Evolutionary conservation across 2,888 invertebrate genomes (phyloP), one percentile per base, ranked within the genome.

Genomic region (Steromphala cineraria): DNA sequence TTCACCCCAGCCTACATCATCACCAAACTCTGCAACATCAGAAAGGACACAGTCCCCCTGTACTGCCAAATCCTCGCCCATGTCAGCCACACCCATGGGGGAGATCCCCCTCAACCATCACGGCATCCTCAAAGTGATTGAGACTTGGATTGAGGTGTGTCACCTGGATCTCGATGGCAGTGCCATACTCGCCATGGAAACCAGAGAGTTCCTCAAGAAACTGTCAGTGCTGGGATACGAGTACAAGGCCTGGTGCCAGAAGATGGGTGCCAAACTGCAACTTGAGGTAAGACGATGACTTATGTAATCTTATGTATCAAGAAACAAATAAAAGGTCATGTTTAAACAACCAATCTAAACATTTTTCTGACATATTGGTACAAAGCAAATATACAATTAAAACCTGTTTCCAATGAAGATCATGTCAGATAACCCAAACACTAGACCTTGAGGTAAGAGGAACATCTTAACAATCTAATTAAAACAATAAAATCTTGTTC

Each of bases 161-260:
- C 86, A 88, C 75, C 82, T 89, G 10, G 93, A 93, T 83, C 84
- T 93, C 31, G 92, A 93, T 78, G 90, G 90, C 62, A 88, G 87
- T 67, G 84, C 87, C 24, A 81, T 93, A 75, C 90, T 94, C 71
- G 94, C 94, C 79, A 92, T 94, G 78, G 95, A 95, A 87, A 92
- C 95, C 82, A 91, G 94, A 81, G 95, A 95, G 82, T 95, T 95
- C 87, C 92, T 95, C 80, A 92, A 93, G 82, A 94, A 94, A 88
- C 93, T 94, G 78, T 93, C 94, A 7, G 92, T 94, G 17, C 94
- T 95, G 78, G 95, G 95, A 40, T 93, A 94, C 15, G 94, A 94
- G 46, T 95, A 95, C 89, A 94, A 94, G 82, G 92, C 94, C 77
- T 95, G 95, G 95, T 91, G 92, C 75, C 90, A 92, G 56, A 90